phyloP scores from a whole-genome alignment of 2,888 invertebrate species.

The Epicampocera succincta region DNA sequence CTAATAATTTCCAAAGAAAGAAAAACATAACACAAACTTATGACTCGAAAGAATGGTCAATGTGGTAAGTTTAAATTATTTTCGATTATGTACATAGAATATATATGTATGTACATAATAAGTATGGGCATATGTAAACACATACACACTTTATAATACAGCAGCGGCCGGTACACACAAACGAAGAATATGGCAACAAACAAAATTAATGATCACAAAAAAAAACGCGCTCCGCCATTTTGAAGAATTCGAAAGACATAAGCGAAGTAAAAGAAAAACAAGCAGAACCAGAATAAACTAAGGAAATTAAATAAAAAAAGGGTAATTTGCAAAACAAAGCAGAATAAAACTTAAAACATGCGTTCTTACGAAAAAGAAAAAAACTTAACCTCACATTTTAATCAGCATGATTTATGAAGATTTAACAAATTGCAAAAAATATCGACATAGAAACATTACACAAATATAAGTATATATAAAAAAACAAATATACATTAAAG shows the following conservation, averaged over 20 bases:
- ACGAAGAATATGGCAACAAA: slow-evolving; percentile 53
- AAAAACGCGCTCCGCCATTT: slow-evolving; percentile 68
- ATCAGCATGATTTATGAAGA: slow-evolving; percentile 70
- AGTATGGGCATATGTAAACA: slow-evolving; percentile 1
- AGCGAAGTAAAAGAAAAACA: slow-evolving; percentile 75
- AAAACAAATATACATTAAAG: neutral
- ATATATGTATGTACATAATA: neutral
- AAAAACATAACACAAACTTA: too few relatives aligned
- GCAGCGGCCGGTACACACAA: slow-evolving; percentile 53
- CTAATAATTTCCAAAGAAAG: too few relatives aligned
- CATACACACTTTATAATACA: slow-evolving; percentile 20
- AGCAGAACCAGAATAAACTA: slow-evolving; percentile 66
- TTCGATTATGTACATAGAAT: too few relatives aligned
- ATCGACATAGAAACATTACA: slow-evolving; percentile 55
- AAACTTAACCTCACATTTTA: slow-evolving; percentile 71
- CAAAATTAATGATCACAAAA: slow-evolving; percentile 56
- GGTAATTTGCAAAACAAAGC: slow-evolving; percentile 73
- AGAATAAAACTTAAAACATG: slow-evolving; percentile 70
- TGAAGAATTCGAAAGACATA: slow-evolving; percentile 55
- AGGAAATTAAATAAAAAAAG: slow-evolving; percentile 68
- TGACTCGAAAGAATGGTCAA: too few relatives aligned
- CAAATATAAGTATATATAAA: slow-evolving; percentile 64
- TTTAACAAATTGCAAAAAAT: neutral
- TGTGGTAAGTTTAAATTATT: too few relatives aligned
- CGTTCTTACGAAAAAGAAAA: slow-evolving; percentile 50